Conservation (phyloP, 30 jellyfish, hydroid and myxozoan genomes). For the Clytia hemisphaerica region DNA sequence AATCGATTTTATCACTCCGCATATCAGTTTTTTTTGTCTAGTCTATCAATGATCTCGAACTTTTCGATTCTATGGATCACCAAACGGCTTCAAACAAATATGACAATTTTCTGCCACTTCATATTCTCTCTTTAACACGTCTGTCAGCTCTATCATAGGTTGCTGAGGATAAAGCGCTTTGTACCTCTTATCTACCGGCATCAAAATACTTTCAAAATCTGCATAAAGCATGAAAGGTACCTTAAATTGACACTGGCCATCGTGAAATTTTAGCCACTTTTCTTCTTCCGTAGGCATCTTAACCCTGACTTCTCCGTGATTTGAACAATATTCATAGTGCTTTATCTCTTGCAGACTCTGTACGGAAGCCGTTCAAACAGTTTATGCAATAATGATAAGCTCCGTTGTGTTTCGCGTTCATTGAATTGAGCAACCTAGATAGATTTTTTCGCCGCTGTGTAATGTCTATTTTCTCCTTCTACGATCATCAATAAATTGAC, state of each 20-base stretch:
- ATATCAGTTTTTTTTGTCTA: too few species aligned
- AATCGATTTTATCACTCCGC: too few species aligned
- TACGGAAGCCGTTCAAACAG: too few species aligned
- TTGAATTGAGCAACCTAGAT: too few species aligned
- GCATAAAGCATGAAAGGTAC: constrained; percentile 29
- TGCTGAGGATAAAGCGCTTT: not conserved
- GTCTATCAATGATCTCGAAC: too few species aligned
- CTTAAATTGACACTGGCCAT: not conserved
- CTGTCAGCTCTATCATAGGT: constrained; percentile 1
- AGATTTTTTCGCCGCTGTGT: too few species aligned
- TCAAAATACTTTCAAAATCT: constrained; percentile 13
- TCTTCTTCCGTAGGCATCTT: not conserved
- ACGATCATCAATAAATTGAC: too few species aligned
- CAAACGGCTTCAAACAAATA: not conserved
- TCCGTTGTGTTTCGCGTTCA: too few species aligned
- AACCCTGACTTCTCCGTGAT: not conserved
- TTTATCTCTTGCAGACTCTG: too few species aligned
- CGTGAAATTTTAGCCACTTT: not conserved
- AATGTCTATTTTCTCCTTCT: too few species aligned
- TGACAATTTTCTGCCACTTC: not conserved
- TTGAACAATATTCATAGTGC: not conserved
- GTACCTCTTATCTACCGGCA: constrained; percentile 10
- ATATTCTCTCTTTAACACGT: constrained; percentile 6
- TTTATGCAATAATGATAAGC: too few species aligned
- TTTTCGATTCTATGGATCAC: too few species aligned